phyloP scores from a whole-genome alignment of 2,113 vertebrate species.

The Tichodroma muraria region DNA sequence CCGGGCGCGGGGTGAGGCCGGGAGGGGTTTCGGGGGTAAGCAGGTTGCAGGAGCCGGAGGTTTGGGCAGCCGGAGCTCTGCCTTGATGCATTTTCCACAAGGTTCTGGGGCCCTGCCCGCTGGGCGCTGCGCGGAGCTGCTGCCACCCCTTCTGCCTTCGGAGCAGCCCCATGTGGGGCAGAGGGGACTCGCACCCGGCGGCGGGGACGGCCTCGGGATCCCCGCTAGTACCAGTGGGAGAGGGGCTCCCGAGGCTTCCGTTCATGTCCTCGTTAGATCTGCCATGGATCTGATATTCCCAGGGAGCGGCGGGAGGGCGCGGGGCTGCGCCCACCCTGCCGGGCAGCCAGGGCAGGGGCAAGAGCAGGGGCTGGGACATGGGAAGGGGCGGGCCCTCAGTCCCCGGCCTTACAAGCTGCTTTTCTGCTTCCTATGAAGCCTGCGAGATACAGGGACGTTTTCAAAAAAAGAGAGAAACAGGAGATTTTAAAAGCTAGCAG shows the following conservation, averaged over 20 bases:
- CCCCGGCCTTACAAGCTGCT: neutral
- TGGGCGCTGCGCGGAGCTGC: neutral
- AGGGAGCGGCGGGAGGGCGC: no score
- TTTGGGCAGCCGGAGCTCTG: neutral
- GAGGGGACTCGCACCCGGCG: neutral
- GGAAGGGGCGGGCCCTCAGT: neutral
- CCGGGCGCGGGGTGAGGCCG: neutral
- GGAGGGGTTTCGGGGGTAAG: neutral
- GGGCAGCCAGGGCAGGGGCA: neutral
- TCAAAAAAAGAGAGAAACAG: neutral
- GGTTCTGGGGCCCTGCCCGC: neutral
- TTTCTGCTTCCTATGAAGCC: neutral
- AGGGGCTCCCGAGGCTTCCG: neutral
- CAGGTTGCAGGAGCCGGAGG: no score
- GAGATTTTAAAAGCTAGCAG: neutral
- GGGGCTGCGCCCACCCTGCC: neutral
- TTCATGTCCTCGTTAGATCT: no score
- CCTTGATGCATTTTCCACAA: neutral
- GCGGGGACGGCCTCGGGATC: neutral
- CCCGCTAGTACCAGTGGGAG: fast-evolving
- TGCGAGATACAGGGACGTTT: neutral
- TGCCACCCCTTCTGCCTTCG: neutral
- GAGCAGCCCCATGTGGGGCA: neutral
- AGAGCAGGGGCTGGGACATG: neutral
- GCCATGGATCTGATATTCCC: neutral